Percentiles rank a stretch among this genome's conserved stretches.
Evolutionary conservation across 2,113 vertebrate genomes (phyloP).

Genomic region (Capricornis sumatraensis): DNA sequence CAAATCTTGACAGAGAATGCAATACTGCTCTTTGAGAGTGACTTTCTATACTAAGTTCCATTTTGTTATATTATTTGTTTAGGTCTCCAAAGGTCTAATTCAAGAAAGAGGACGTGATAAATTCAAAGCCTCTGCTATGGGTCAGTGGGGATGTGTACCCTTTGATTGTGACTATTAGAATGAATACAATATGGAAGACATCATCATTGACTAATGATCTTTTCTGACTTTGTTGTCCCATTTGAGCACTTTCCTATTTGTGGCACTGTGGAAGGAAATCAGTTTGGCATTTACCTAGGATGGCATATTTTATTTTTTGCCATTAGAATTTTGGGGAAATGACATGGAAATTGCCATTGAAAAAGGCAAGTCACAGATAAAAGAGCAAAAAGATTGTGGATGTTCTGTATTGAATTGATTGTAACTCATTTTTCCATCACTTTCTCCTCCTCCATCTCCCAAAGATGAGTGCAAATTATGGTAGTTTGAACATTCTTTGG

Average conservation of each 20-base stretch:
- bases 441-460: background rate
- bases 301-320: background rate
- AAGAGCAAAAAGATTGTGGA: background rate
- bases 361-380: background rate
- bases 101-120: conserved; percentile 20
- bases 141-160: background rate
- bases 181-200: background rate
- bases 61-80: conserved; percentile 24
- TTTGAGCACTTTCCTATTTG: background rate
- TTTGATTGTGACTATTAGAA: background rate
- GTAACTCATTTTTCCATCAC: background rate
- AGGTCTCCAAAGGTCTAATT: conserved; percentile 54
- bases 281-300: background rate
- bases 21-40: background rate
- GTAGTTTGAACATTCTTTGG: background rate
- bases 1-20: conserved; percentile 18
- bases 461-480: background rate
- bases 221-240: background rate
- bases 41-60: conserved; percentile 18
- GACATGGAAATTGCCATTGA: background rate
- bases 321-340: background rate
- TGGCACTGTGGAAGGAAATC: background rate
- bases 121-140: background rate
- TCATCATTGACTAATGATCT: background rate
- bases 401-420: background rate